Conservation (phyloP, 2,888 invertebrate genomes). For the Diplazon laetatorius region DNA sequence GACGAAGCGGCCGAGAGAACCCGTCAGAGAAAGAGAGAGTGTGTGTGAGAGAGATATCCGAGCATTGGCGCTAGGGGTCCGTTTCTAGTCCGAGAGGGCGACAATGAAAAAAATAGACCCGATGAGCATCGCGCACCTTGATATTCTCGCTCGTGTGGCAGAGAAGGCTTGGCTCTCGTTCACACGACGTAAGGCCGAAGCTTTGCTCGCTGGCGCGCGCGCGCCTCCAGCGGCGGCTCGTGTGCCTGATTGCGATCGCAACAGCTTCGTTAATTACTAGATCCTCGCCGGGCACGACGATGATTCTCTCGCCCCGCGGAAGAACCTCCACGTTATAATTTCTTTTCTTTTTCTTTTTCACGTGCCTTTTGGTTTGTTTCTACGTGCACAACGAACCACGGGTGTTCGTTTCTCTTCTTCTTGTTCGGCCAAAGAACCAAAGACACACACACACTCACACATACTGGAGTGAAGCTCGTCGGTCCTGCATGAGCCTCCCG, state of each 20-base stretch:
- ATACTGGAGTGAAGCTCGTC: slow-evolving; percentile 44
- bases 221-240: slow-evolving; percentile 73
- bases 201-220: no score
- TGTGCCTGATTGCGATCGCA: slow-evolving; percentile 78
- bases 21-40: slow-evolving; percentile 27
- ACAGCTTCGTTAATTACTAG: slow-evolving; percentile 79
- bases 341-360: slow-evolving; percentile 43
- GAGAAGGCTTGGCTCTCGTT: slow-evolving; percentile 25
- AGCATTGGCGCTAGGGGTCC: slow-evolving; percentile 12
- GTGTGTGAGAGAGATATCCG: slow-evolving; percentile 9
- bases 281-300: slow-evolving; percentile 69
- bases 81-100: slow-evolving; percentile 51
- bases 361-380: slow-evolving; percentile 32
- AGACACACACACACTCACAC: slow-evolving; percentile 5
- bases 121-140: slow-evolving; percentile 68
- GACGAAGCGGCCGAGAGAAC: slow-evolving; percentile 45
- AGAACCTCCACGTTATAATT: slow-evolving; percentile 26
- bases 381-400: slow-evolving; percentile 37
- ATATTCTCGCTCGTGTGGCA: slow-evolving; percentile 68
- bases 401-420: no score
- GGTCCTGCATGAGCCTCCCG: slow-evolving; percentile 36
- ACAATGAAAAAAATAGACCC: slow-evolving; percentile 73
- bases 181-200: slow-evolving; percentile 26
- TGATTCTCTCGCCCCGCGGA: slow-evolving; percentile 65
- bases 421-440: slow-evolving; percentile 46